Evolutionary conservation across 2,797 vertebrate species (phyloP).

Genomic region (Myotis myotis): DNA sequence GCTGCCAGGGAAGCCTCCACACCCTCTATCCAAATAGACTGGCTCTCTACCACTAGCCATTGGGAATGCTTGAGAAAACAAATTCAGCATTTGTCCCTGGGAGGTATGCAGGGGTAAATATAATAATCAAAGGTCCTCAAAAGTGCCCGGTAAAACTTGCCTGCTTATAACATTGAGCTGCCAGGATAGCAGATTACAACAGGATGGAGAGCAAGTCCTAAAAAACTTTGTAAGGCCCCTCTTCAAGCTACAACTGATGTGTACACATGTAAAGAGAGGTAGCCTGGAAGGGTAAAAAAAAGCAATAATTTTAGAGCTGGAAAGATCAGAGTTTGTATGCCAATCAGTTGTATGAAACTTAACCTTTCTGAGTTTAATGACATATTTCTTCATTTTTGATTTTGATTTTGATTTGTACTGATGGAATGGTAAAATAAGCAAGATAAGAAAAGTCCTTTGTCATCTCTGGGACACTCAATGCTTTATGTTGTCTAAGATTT

Average conservation of each 20-base stretch:
- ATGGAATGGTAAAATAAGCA: not conserved
- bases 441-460: not conserved
- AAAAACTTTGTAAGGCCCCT: not conserved
- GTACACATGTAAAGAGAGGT: not conserved
- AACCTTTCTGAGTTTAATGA: not conserved
- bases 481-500: not conserved
- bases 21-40: slow-evolving; percentile 82
- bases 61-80: slow-evolving; percentile 42
- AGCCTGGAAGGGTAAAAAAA: not conserved
- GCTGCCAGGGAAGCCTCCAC: slow-evolving; percentile 78
- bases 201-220: not conserved
- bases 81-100: slow-evolving; percentile 3
- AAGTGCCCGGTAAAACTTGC: not conserved
- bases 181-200: not conserved
- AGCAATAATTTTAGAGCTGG: not conserved
- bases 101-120: not conserved
- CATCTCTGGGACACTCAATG: not conserved
- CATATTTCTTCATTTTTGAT: not conserved
- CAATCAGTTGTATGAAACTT: not conserved
- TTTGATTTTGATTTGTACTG: not conserved
- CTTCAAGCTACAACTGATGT: not conserved
- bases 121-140: not conserved
- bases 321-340: not conserved
- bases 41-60: not conserved
- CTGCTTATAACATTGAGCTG: not conserved